Evolutionary conservation across 2,113 vertebrate genomes (phyloP).

Genomic region (Glaucomys volans): DNA sequence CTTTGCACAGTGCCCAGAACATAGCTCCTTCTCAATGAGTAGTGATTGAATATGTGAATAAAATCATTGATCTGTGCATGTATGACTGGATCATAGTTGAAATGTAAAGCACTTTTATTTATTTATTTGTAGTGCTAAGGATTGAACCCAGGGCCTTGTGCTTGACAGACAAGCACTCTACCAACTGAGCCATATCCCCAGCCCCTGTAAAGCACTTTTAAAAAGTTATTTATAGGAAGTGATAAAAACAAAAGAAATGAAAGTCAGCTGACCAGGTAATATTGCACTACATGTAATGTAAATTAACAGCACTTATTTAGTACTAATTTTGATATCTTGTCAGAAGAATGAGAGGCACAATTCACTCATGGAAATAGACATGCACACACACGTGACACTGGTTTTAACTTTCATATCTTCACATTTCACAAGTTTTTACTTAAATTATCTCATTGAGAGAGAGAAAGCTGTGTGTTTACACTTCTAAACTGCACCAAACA

Average conservation of each 20-base stretch:
- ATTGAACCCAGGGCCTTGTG: no score
- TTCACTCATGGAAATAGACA: not conserved
- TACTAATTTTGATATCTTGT: not conserved
- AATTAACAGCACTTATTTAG: not conserved
- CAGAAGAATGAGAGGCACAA: not conserved
- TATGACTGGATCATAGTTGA: not conserved
- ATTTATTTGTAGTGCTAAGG: no score
- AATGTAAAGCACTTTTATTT: not conserved
- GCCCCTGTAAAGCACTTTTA: not conserved
- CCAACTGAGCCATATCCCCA: no score
- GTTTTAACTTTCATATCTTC: not conserved
- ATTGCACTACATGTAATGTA: not conserved
- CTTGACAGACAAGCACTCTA: no score
- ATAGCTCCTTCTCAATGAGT: not conserved
- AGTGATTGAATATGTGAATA: not conserved
- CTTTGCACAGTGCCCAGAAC: not conserved
- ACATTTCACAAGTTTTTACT: not conserved
- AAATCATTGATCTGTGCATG: not conserved
- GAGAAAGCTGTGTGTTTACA: not conserved
- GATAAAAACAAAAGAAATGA: not conserved
- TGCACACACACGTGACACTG: not conserved
- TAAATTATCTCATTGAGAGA: not conserved
- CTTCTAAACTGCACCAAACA: not conserved
- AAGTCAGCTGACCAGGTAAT: not conserved
- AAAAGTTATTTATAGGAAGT: not conserved